Conservation (phyloP, 2,888 invertebrate species). For the Synanthedon vespiformis region DNA sequence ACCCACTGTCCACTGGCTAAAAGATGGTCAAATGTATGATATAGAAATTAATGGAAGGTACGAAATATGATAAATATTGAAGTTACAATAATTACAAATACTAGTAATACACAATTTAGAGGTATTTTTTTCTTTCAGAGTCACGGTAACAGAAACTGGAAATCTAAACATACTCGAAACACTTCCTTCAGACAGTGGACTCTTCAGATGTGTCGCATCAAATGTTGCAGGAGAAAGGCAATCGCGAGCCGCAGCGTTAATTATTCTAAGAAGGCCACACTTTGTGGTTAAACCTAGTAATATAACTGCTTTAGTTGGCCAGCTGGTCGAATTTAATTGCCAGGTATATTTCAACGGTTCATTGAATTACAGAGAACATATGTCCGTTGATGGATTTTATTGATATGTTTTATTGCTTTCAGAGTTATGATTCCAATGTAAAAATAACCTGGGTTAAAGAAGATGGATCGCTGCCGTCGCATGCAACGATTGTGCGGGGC, state of each 20-base stretch:
- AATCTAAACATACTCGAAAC: conserved; percentile 92
- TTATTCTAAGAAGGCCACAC: conserved; percentile 87
- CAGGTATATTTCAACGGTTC: conserved; percentile 43
- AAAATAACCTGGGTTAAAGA: conserved; percentile 66
- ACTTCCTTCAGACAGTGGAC: conserved; percentile 88
- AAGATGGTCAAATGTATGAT: conserved; percentile 75
- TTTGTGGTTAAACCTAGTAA: conserved; percentile 90
- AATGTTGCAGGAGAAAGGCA: conserved; percentile 91
- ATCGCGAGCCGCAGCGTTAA: conserved; percentile 82
- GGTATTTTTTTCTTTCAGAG: conserved; percentile 47
- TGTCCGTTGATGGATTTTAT: conserved; percentile 1
- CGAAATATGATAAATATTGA: not conserved
- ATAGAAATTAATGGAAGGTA: conserved; percentile 75
- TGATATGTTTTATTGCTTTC: conserved; percentile 14
- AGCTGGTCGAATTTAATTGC: conserved; percentile 88
- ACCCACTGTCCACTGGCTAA: conserved; percentile 92
- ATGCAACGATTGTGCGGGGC: conserved; percentile 53
- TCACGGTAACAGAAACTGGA: conserved; percentile 88
- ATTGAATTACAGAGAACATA: not conserved
- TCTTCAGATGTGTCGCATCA: conserved; percentile 91
- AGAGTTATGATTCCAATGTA: conserved; percentile 59
- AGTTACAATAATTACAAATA: not conserved
- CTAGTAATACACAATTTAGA: not conserved
- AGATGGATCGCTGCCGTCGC: conserved; percentile 50
- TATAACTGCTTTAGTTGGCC: conserved; percentile 83